Evolutionary conservation across 2,797 vertebrate species (phyloP).

Genomic region (Zalophus californianus): DNA sequence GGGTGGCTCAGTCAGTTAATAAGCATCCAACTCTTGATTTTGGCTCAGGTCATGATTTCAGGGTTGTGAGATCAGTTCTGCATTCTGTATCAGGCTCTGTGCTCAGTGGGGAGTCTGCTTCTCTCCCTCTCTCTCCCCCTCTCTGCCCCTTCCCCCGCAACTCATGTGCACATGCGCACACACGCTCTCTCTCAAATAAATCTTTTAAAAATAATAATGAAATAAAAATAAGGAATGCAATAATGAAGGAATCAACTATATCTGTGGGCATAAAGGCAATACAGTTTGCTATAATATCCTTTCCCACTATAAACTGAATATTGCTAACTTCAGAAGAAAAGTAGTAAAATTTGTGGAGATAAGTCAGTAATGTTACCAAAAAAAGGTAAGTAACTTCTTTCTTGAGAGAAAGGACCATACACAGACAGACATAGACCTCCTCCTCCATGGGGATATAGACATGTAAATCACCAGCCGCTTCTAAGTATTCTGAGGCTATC

Average conservation of each 20-base stretch:
- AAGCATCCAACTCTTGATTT: not conserved
- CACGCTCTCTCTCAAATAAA: not conserved
- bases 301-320: not conserved
- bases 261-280: not conserved
- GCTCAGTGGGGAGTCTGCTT: not conserved
- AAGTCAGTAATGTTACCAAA: not conserved
- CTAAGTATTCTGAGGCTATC: not conserved
- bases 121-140: not conserved
- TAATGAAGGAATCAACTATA: not conserved
- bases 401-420: not conserved
- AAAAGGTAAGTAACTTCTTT: not conserved
- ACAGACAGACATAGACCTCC: not conserved
- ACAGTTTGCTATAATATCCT: not conserved
- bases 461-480: not conserved
- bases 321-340: not conserved
- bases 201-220: not conserved
- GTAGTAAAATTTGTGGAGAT: not conserved
- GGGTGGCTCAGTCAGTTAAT: not conserved
- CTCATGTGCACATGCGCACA: not conserved
- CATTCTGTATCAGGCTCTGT: not conserved
- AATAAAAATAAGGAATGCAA: not conserved
- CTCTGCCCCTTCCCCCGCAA: not conserved
- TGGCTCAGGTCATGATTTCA: not conserved
- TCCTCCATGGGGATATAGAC: not conserved
- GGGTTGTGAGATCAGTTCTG: not conserved